Evolutionary conservation across 2,888 invertebrate genomes (phyloP), one percentile per base, ranked within the genome.

Genomic region (Drosophila meridionalis): DNA sequence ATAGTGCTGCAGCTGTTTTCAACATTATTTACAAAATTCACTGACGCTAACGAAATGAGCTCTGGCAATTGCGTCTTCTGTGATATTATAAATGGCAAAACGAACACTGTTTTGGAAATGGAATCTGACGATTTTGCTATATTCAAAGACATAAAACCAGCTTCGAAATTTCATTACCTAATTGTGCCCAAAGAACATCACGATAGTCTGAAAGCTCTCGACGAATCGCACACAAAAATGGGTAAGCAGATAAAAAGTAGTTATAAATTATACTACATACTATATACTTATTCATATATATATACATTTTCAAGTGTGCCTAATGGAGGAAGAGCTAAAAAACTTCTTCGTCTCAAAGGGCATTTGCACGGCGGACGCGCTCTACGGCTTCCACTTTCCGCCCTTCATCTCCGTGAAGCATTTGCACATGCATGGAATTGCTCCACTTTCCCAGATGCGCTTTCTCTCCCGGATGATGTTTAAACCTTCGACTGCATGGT

Each of bases 311-410:
- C 7, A n/a, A 97, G 97, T 97, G 57, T 93, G 95, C 52, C 95
- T 95, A 86, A 94, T 98, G 94, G 93, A 96, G 4, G 86, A 93
- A 0, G 94, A 93, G 0, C 90, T 94, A 0, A 93, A 94, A 55
- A 92, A 93, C 2, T 84, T 94, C 30, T 82, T 96, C 2, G 72
- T 84, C 0, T 93, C 94, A n/a, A 93, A 94, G 73, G 94, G 94
- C n/a, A 92, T 94, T 0, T 82, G 93, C 0, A 55, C 92, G 0
- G 90, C 93, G 0, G 94, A 94, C 66, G 93, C 94, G 20, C 94
- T 95, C 56, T 94, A 95, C 50, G 98, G 98, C 0, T 98, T 98
- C 91, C 98, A 98, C 92, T 96, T 97, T 96, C 98, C 98, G 0
- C 98, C 98, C 0, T 98, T 98, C 93, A 95, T 96, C 69, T 96